Percentiles rank a stretch among this genome's conserved stretches.
phyloP scores from a whole-genome alignment of 2,797 vertebrate species.

The Peromyscus attwateri region DNA sequence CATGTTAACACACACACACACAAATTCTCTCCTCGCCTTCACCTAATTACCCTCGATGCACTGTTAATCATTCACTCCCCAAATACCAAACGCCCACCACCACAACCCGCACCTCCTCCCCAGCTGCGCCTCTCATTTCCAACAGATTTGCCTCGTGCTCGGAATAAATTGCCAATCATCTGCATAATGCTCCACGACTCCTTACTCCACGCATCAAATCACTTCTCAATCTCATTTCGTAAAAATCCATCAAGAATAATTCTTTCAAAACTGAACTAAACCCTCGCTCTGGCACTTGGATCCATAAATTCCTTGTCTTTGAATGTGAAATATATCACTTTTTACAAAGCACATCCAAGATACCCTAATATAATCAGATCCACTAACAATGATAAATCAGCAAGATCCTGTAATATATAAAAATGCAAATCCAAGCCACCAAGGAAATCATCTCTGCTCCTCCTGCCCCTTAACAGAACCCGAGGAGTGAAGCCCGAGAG shows the following conservation, averaged over 20 bases:
- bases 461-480: background rate
- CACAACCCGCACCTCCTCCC: constrained; percentile 36
- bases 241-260: constrained; percentile 76
- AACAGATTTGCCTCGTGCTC: constrained; percentile 41
- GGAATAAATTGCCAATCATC: constrained; percentile 72
- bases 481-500: background rate
- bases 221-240: constrained; percentile 65
- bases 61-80: constrained; percentile 54
- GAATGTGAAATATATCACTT: constrained; percentile 66
- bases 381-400: constrained; percentile 64
- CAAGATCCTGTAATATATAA: constrained; percentile 29
- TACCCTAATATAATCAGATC: constrained; percentile 54
- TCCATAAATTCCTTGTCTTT: constrained; percentile 75
- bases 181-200: constrained; percentile 48
- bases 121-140: constrained; percentile 54
- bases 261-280: constrained; percentile 73
- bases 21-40: background rate
- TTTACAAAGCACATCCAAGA: constrained; percentile 66
- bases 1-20: background rate
- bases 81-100: constrained; percentile 45
- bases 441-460: background rate
- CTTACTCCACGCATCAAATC: constrained; percentile 57
- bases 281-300: constrained; percentile 63
- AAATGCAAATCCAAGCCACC: constrained; percentile 54
- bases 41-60: constrained; percentile 54